Percentiles rank a stretch among this genome's conserved stretches.
phyloP scores from a whole-genome alignment of 2,113 vertebrate species.

The Malaclemys terrapin region DNA sequence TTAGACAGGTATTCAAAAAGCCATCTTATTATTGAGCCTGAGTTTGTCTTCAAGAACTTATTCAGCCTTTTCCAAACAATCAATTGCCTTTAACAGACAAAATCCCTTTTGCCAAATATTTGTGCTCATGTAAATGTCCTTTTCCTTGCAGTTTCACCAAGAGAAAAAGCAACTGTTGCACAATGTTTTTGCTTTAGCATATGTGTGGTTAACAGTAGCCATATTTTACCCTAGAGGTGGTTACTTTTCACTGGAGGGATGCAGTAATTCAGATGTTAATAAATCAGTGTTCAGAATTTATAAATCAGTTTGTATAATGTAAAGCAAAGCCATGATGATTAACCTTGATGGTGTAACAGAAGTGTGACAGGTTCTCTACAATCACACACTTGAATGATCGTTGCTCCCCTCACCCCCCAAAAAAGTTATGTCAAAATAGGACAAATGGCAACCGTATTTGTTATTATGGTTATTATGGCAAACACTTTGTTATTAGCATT shows the following conservation, averaged over 20 bases:
- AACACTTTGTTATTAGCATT: background rate
- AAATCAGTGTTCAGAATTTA: background rate
- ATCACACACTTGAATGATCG: background rate
- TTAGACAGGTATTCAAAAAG: constrained; percentile 49
- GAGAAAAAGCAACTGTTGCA: background rate
- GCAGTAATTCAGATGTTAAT: background rate
- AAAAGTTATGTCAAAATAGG: rapidly evolving
- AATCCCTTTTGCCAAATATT: constrained; percentile 36
- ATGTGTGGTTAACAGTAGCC: background rate
- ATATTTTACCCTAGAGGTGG: background rate
- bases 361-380: background rate
- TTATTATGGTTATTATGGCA: background rate
- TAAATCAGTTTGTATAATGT: background rate
- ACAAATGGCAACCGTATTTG: background rate
- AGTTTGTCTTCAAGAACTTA: background rate
- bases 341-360: rapidly evolving
- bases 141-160: background rate
- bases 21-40: constrained; percentile 36
- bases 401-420: background rate
- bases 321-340: background rate
- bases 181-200: background rate
- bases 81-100: constrained; percentile 58
- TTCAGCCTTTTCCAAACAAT: constrained; percentile 41
- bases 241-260: background rate
- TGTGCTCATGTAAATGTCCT: constrained; percentile 18